Conservation (phyloP, 92 coral and sea anemone species). For the Virgularia gustaviana region DNA sequence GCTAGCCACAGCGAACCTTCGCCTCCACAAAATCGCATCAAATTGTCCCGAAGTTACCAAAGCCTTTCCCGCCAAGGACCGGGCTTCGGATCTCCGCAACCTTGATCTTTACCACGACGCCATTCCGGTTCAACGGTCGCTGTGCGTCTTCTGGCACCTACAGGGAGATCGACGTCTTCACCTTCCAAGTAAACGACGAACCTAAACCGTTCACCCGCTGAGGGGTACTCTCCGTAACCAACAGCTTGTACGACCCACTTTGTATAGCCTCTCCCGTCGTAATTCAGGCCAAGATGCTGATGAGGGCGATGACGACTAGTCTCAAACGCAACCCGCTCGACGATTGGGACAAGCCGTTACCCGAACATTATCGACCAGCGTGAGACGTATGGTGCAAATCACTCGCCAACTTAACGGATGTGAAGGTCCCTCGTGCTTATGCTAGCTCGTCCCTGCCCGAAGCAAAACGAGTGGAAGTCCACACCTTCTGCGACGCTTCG, state of each 20-base stretch:
- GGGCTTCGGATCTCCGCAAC: constrained; percentile 46
- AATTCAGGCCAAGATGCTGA: constrained; percentile 45
- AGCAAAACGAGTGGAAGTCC: no score
- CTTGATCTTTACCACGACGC: constrained; percentile 33
- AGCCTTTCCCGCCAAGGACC: constrained; percentile 52
- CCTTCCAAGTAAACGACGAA: constrained; percentile 39
- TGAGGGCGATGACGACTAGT: constrained; percentile 42
- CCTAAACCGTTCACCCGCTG: constrained; percentile 52
- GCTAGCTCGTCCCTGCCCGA: no score
- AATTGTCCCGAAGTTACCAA: constrained; percentile 44
- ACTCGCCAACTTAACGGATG: no score
- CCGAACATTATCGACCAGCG: no score
- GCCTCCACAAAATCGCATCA: constrained; percentile 53
- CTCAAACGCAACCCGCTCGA: no score
- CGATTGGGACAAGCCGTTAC: no score
- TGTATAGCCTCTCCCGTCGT: constrained; percentile 47
- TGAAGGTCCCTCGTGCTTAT: no score
- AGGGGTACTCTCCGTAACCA: constrained; percentile 48
- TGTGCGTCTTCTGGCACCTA: constrained; percentile 52
- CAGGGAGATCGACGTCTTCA: constrained; percentile 43
- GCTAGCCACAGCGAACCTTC: constrained; percentile 55
- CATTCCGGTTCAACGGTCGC: constrained; percentile 50
- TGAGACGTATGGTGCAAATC: no score
- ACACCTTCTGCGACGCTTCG: no score
- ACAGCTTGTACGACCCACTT: constrained; percentile 48